Percentiles rank a stretch among this genome's conserved stretches.
Conservation (phyloP, 2,888 invertebrate genomes). For the Drosophila meridionalis region DNA sequence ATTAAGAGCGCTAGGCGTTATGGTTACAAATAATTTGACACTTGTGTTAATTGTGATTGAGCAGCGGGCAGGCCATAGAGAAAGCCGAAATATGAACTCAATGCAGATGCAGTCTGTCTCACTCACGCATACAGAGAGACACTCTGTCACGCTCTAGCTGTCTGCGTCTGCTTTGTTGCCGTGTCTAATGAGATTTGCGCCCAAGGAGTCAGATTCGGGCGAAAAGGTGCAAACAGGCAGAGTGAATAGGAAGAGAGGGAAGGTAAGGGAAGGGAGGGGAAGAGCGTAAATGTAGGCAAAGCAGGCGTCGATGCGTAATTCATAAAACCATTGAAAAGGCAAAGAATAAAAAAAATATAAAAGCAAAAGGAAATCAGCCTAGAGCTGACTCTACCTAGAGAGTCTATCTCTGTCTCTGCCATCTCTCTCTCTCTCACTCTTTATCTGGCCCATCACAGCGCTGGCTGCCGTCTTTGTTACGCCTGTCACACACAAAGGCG, state of each 20-base stretch:
- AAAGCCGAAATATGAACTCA: slow-evolving; percentile 58
- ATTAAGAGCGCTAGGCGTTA: slow-evolving; percentile 37
- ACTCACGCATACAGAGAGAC: background rate
- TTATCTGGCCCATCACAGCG: slow-evolving; percentile 5
- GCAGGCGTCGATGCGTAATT: slow-evolving; percentile 80
- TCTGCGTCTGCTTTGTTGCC: slow-evolving; percentile 40
- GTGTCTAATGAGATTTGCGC: slow-evolving; percentile 71
- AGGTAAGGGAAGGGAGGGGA: background rate
- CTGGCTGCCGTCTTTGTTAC: slow-evolving; percentile 28
- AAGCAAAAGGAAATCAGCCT: slow-evolving; percentile 8
- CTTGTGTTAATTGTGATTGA: slow-evolving; percentile 77
- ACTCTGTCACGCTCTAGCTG: background rate
- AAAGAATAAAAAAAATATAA: slow-evolving; percentile 19
- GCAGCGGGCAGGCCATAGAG: slow-evolving; percentile 39
- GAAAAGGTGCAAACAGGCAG: slow-evolving; percentile 31
- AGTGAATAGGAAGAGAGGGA: background rate
- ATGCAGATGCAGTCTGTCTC: background rate
- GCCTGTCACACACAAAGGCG: slow-evolving; percentile 38
- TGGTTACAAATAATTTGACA: slow-evolving; percentile 79
- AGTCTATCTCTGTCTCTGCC: slow-evolving; percentile 8
- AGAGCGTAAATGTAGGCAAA: slow-evolving; percentile 1
- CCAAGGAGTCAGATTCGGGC: slow-evolving; percentile 52
- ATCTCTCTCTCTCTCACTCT: slow-evolving; percentile 12
- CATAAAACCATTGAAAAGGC: slow-evolving; percentile 80
- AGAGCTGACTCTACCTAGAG: slow-evolving; percentile 10